A percentile compares a stretch with the other conserved stretches of the same genome.
These are phyloP conservation scores for Hemibagrus wyckioides DNA, from an alignment of 2,113 vertebrate species.

Conservation along the genomic window DNA sequence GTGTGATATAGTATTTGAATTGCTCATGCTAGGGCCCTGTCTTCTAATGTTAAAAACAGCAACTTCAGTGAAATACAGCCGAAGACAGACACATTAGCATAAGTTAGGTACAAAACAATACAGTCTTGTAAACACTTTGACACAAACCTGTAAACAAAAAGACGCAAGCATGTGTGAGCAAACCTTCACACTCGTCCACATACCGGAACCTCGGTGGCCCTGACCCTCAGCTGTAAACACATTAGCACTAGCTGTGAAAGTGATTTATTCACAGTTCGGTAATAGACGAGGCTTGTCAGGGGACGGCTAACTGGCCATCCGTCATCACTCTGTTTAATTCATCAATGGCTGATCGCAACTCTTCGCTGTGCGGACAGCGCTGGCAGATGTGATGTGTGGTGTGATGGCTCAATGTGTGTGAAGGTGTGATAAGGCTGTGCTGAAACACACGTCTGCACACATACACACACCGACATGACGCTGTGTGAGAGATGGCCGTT, in stretches of 20 bases:
- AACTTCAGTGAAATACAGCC: not conserved
- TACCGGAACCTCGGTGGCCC: constrained; percentile 39
- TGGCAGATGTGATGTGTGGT: constrained; percentile 53
- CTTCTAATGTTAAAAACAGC: not conserved
- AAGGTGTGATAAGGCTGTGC: constrained; percentile 57
- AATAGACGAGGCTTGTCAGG: constrained; percentile 69
- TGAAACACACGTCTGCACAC: constrained; percentile 35
- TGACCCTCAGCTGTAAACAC: constrained; percentile 60
- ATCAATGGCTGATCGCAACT: constrained; percentile 58
- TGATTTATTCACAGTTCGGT: constrained; percentile 71
- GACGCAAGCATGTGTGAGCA: not conserved
- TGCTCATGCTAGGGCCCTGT: not conserved
- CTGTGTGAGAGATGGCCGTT: not conserved
- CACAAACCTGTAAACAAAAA: constrained; percentile 14
- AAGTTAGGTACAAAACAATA: not conserved
- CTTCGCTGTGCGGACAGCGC: constrained; percentile 42
- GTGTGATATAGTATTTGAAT: not conserved
- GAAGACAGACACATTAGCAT: not conserved
- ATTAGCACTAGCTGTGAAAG: constrained; percentile 52
- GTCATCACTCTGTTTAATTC: constrained; percentile 68
- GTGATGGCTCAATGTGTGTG: constrained; percentile 67
- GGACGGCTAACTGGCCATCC: constrained; percentile 63
- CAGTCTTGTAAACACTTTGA: constrained; percentile 2
- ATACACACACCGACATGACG: not conserved
- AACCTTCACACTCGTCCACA: constrained; percentile 17